Conservation (phyloP, 2,888 invertebrate species). For the Eledone cirrhosa region DNA sequence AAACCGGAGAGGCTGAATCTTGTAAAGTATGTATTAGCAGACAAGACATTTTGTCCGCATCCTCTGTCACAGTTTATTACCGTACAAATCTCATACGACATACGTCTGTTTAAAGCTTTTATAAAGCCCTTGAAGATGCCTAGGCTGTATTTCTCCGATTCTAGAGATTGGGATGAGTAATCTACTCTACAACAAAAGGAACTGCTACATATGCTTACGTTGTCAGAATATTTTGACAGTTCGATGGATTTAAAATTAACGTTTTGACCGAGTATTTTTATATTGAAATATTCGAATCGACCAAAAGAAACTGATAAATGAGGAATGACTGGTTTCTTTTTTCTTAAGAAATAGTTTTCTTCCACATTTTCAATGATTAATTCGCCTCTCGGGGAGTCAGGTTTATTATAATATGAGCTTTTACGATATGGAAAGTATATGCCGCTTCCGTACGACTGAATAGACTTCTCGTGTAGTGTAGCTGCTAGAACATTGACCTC, state of each 20-base stretch:
- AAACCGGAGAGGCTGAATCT: constrained; percentile 36
- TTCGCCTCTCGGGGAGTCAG: background rate
- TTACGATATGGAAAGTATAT: constrained; percentile 72
- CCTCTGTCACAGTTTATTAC: background rate
- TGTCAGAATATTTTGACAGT: background rate
- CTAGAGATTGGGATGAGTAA: background rate
- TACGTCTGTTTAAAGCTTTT: background rate
- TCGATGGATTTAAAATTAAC: background rate
- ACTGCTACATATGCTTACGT: background rate
- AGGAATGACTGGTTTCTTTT: background rate
- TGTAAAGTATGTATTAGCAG: background rate
- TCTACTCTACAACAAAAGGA: background rate
- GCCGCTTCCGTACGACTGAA: constrained; percentile 75
- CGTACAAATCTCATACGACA: background rate
- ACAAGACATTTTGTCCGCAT: background rate
- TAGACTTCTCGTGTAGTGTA: constrained; percentile 74
- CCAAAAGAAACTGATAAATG: background rate
- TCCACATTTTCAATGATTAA: background rate
- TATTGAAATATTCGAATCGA: background rate
- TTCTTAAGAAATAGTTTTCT: too few species aligned
- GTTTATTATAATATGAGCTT: constrained; percentile 37
- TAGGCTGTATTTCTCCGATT: background rate
- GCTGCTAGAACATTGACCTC: constrained; percentile 77
- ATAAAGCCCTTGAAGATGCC: background rate
- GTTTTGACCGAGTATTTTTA: background rate